phyloP scores from a whole-genome alignment of 2,888 invertebrate genomes.

The Incurvaria masculella region DNA sequence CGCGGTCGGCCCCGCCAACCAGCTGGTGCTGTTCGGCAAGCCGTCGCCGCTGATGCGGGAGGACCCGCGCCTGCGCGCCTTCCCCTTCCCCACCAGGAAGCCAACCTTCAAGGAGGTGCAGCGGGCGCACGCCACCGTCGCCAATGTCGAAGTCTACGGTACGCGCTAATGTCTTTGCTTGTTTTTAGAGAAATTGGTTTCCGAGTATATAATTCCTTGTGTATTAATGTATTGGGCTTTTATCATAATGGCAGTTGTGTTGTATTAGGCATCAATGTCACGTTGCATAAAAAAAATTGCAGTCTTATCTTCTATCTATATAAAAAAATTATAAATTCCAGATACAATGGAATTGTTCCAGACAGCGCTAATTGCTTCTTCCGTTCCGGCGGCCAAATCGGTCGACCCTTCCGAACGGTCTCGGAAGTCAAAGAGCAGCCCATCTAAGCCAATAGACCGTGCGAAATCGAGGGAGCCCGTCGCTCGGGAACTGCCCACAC shows the following conservation, averaged over 20 bases:
- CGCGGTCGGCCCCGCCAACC: conserved; percentile 70
- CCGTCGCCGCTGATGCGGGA: conserved; percentile 62
- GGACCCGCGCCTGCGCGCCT: conserved; percentile 61
- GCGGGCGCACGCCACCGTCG: conserved; percentile 67
- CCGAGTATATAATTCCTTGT: neutral
- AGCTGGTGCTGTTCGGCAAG: conserved; percentile 72
- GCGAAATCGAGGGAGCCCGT: conserved; percentile 59
- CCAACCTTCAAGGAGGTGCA: conserved; percentile 79
- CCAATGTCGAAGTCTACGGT: conserved; percentile 67
- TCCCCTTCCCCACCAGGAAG: conserved; percentile 80
- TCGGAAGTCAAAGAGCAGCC: conserved; percentile 29
- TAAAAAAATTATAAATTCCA: conserved; percentile 23
- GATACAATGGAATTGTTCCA: conserved; percentile 54
- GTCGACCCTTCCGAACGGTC: conserved; percentile 24
- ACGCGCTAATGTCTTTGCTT: conserved; percentile 18
- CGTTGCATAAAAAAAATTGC: neutral
- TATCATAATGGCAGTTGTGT: too few species aligned
- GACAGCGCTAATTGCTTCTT: conserved; percentile 34
- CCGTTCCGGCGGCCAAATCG: conserved; percentile 24
- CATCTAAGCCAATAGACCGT: conserved; percentile 48
- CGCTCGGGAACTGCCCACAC: conserved; percentile 53
- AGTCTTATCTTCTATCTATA: neutral
- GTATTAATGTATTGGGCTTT: too few species aligned
- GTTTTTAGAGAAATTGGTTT: neutral
- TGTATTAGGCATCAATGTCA: too few species aligned